Evolutionary conservation across 2,888 invertebrate genomes (phyloP).

Genomic region (Dasysyrphus tricinctus): DNA sequence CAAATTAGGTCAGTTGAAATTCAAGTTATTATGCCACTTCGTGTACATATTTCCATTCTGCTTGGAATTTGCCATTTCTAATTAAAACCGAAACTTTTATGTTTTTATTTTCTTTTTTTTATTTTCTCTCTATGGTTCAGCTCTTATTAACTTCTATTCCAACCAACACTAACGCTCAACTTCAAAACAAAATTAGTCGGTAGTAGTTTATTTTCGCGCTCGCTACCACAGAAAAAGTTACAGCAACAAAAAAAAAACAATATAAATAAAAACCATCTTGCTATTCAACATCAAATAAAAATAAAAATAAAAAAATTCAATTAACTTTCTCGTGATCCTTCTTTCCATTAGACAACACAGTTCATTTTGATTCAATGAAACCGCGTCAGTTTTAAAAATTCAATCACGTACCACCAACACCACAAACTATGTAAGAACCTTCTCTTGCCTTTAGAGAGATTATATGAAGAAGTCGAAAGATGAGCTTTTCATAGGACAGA

Average conservation of each 20-base stretch:
- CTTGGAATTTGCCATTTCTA: conserved; percentile 13
- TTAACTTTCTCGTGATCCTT: conserved; percentile 65
- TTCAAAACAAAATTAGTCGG: conserved; percentile 7
- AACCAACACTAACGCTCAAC: background rate
- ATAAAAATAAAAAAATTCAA: conserved; percentile 53
- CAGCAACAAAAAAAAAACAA: conserved; percentile 20
- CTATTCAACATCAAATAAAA: conserved; percentile 19
- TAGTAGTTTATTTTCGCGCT: conserved; percentile 8
- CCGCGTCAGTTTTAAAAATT: conserved; percentile 58
- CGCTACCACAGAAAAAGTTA: conserved; percentile 1
- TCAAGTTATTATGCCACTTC: conserved; percentile 7
- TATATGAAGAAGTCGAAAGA: background rate
- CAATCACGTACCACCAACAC: conserved; percentile 57
- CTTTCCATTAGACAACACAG: conserved; percentile 41
- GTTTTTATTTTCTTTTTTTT: background rate
- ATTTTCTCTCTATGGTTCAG: background rate
- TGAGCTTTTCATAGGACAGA: background rate
- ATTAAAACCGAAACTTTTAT: conserved; percentile 20
- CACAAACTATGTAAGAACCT: conserved; percentile 9
- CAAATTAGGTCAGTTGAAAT: conserved; percentile 14
- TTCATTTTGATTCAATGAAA: conserved; percentile 45
- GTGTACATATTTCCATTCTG: conserved; percentile 2
- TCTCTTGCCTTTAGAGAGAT: background rate
- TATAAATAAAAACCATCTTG: conserved; percentile 11
- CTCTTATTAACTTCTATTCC: conserved; percentile 13